Base-by-base conservation (phyloP, 2,113 vertebrate species). In the Fregetta grallaria region DNA sequence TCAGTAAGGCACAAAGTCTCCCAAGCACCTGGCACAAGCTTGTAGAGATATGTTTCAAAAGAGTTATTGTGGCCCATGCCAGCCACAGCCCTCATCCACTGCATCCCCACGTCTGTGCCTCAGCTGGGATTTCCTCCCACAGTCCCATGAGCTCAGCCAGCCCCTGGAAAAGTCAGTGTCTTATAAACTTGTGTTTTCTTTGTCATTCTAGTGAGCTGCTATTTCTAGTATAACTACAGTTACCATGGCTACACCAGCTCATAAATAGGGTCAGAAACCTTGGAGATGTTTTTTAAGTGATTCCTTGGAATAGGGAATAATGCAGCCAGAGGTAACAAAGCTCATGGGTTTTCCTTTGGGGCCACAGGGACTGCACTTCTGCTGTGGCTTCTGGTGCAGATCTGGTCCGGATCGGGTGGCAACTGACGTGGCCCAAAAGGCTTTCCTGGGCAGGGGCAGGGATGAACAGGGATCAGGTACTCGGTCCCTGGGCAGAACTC, bases 231-330 rank as follows among this genome's bases (percentile, higher is more conserved):
- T 82, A 94, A 82, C 71, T 92, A 30, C 94, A 58, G 95, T 97
- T 97, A 44, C 97, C 91, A 97, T 97, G 73, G 86, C 58, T 94
- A 97, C 95, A 88, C 15, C 55, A 86, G 86, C 75, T 92, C 92
- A 95, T 92, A 96, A 97, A 95, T 55, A 96, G 87, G 91, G 91
- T 97, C 95, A 95, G 91, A 95, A 95, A 85, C 91, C 84, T 91
- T 90, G n/a, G 53, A 89, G 70, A 79, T 79, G 36, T 81, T 92
- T 92, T 93, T 86, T 59, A 72, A 92, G 67, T 55, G 45, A 40
- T 95, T 79, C 67, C 25, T 82, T 85, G 74, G 86, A 91, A 85
- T 3, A 53, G 14, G 44, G 30, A 62, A 38, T 66, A 90, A 92
- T 83, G 40, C 3, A 29, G 40, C 32, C 67, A 82, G 66, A 78